Conservation (phyloP, 2,888 invertebrate genomes). For the Itoplectis maculator region DNA sequence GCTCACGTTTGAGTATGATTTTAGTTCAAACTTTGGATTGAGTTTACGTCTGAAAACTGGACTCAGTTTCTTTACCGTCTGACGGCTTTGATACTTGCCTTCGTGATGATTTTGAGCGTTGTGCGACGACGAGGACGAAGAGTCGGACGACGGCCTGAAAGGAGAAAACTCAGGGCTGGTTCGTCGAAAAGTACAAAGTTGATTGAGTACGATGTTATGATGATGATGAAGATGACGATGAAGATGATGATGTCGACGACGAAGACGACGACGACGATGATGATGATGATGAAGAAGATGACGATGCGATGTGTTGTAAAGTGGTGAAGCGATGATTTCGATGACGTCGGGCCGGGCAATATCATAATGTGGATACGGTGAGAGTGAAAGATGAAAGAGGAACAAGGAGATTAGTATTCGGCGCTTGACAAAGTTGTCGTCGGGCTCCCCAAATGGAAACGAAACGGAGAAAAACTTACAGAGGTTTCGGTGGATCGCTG, state of each 20-base stretch:
- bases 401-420: conserved; percentile 61
- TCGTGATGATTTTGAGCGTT: conserved; percentile 83
- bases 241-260: conserved; percentile 57
- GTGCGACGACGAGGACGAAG: conserved; percentile 81
- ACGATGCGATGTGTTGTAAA: conserved; percentile 65
- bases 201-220: conserved; percentile 60
- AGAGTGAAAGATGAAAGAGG: conserved; percentile 64
- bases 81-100: conserved; percentile 75
- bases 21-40: no score
- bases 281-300: conserved; percentile 59
- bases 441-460: conserved; percentile 16
- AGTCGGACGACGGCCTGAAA: conserved; percentile 85
- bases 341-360: conserved; percentile 42
- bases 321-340: conserved; percentile 50
- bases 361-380: conserved; percentile 61
- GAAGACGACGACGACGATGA: conserved; percentile 54
- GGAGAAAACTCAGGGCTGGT: conserved; percentile 85
- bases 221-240: conserved; percentile 67
- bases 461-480: conserved; percentile 88
- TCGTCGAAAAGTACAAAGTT: conserved; percentile 71
- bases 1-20: no score
- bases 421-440: conserved; percentile 3
- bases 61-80: conserved; percentile 10
- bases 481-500: conserved; percentile 98
- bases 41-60: conserved; percentile 26